Conservation (phyloP, 2,113 vertebrate species). For the Bostrychus sinensis region DNA sequence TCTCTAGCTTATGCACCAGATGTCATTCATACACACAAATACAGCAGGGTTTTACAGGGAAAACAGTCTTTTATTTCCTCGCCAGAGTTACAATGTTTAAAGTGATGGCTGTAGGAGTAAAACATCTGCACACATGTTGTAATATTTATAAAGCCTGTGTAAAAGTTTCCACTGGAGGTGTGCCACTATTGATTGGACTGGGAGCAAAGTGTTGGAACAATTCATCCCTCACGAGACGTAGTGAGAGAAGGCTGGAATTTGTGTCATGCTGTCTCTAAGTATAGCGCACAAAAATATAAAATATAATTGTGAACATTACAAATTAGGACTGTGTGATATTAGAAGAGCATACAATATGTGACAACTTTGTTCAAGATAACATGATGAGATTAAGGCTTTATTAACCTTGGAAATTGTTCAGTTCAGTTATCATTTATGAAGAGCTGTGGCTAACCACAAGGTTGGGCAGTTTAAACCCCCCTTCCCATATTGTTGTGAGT, state of each 20-base stretch:
- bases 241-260: constrained; percentile 12
- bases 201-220: constrained; percentile 36
- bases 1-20: too few species aligned
- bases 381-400: too few species aligned
- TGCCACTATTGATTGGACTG: constrained; percentile 34
- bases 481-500: too few species aligned
- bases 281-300: not conserved
- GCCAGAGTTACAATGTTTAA: constrained; percentile 15
- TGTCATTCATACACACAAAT: too few species aligned
- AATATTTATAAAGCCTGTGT: constrained; percentile 52
- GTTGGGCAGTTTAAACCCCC: too few species aligned
- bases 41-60: constrained; percentile 4
- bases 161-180: constrained; percentile 32
- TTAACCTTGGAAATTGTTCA: too few species aligned
- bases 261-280: constrained; percentile 7
- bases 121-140: constrained; percentile 40
- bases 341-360: too few species aligned
- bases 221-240: constrained; percentile 23
- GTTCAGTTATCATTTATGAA: too few species aligned
- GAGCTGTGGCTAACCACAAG: too few species aligned
- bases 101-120: constrained; percentile 35
- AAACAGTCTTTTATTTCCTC: constrained; percentile 9
- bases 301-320: constrained; percentile 6
- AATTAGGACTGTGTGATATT: too few species aligned
- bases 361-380: too few species aligned